Conservation (phyloP, 2,113 vertebrate genomes). For the human (Homo sapiens) region DNA sequence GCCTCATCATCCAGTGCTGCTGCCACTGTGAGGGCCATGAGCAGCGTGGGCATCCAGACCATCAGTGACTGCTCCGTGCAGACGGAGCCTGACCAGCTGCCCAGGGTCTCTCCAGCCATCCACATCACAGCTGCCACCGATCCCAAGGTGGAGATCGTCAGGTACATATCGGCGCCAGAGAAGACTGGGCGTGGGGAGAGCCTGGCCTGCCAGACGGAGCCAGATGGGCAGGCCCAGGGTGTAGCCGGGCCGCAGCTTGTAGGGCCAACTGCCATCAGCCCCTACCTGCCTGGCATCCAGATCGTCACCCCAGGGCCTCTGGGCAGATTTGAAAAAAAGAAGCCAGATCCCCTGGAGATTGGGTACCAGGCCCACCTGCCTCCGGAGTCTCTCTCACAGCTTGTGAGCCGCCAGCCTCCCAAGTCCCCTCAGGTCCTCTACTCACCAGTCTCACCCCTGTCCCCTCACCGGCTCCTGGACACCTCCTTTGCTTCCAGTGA, state of each 20-base stretch:
- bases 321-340: constrained; percentile 95
- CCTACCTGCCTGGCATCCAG: constrained; percentile 95
- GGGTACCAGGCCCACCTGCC: constrained; percentile 95
- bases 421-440: constrained; percentile 99
- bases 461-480: constrained; percentile 96
- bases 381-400: constrained; percentile 90
- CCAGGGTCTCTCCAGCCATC: constrained; percentile 95
- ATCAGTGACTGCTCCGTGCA: constrained; percentile 97
- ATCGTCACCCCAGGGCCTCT: constrained; percentile 90
- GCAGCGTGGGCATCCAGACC: constrained; percentile 97
- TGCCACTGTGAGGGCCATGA: constrained; percentile 76
- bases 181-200: constrained; percentile 96
- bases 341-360: constrained; percentile 97
- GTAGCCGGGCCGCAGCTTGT: constrained; percentile 92
- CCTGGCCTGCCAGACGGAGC: constrained; percentile 97
- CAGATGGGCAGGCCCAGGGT: constrained; percentile 91
- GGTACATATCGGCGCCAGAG: constrained; percentile 97
- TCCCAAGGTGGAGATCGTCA: constrained; percentile 94
- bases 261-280: constrained; percentile 93
- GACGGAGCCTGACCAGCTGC: constrained; percentile 94
- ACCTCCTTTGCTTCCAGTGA: constrained; percentile 95
- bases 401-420: constrained; percentile 93
- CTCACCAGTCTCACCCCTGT: constrained; percentile 96
- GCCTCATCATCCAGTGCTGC: neutral
- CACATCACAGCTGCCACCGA: constrained; percentile 95